Evolutionary conservation across 2,888 invertebrate species (phyloP), one percentile per base, ranked within the genome.

Genomic region (Pegoplata infirma): DNA sequence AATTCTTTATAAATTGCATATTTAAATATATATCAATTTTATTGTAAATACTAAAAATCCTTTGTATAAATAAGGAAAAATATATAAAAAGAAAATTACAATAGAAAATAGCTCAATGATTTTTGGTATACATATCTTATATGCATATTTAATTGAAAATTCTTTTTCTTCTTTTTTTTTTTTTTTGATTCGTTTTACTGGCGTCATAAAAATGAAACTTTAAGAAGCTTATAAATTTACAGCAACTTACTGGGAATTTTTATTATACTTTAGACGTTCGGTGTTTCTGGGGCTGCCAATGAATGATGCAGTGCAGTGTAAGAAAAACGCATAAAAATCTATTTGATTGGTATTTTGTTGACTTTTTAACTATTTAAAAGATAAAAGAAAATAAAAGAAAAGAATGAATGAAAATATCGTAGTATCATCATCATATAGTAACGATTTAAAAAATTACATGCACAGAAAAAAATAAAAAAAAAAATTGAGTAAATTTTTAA

Each of bases 271-370:
- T 17, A n/a, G n/a, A n/a, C 19, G 56, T 40, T 44, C 51, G 16
- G 16, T 32, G 4, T 25, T n/a, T 53, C 6, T 28, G 1, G 25
- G 14, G 6, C 25, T 55, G 28, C 6, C 63, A 36, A 51, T 36
- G 36, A n/a, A 19, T 40, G 12, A 56, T 28, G 8, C 28, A 46
- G 6, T 23, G 44, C 12, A 55, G 51, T n/a, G 40, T 17, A 16
- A n/a, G n/a, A 32, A 59, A 14, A 69, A 40, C 49, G 36, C 44
- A 74, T 63, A 55, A 61, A 68, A 74, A 66, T 68, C 59, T 44
- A 32, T 74, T 67, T 71, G 66, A 75, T 75, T 71, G 66, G 56
- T 66, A 63, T 79, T 75, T 51, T 78, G 59, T 69, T 78, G 74
- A 71, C 66, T 74, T n/a, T n/a, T n/a, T 61, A 47, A 56, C 72